Evolutionary conservation across 2,888 invertebrate species (phyloP), one percentile per base, ranked within the genome.

Genomic region (Ischnura elegans): DNA sequence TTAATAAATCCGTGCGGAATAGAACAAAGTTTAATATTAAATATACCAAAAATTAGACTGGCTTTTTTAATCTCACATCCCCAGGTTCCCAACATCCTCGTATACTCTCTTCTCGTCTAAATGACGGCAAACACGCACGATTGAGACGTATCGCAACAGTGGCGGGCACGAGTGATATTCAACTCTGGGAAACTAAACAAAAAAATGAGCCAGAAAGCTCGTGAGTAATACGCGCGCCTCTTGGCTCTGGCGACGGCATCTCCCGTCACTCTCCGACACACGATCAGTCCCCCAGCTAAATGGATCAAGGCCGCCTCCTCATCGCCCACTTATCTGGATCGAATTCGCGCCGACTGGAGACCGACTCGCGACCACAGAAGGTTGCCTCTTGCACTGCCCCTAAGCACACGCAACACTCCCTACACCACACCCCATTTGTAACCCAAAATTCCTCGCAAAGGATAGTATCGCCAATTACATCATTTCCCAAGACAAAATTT

Each of bases 101-200:
- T 13, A 47, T 36, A 51, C 51, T 36, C 87, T 87, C 55, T 29
- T 42, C 55, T 42, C 21, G 36, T 87, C 47, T 51, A 87, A 87
- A 87, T 87, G 87, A 47, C 87, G 51, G 87, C 87, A 87, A 87
- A 51, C 87, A 87, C 87, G 87, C 87, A 87, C 87, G 6, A 55
- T 55, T 51, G 87, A 87, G 55, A 51, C 51, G 87, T 55, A 87
- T n/a, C n/a, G n/a, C n/a, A 90, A 55, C 1, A 51, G 51, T 19
- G 13, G 51, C 51, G 51, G 51, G 19, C 19, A 8, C 4, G 51
- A 13, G 51, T 19, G 51, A 51, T 13, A 51, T 19, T 51, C 51
- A 13, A 6, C 36, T 13, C 76, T 16, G 29, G 13, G 10, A n/a
- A n/a, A n/a, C n/a, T n/a, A n/a, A n/a, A n/a, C n/a, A 29, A 36